These are phyloP conservation scores for Trachops cirrhosus DNA, from an alignment of 2,797 vertebrate species.

Conservation along the genomic window DNA sequence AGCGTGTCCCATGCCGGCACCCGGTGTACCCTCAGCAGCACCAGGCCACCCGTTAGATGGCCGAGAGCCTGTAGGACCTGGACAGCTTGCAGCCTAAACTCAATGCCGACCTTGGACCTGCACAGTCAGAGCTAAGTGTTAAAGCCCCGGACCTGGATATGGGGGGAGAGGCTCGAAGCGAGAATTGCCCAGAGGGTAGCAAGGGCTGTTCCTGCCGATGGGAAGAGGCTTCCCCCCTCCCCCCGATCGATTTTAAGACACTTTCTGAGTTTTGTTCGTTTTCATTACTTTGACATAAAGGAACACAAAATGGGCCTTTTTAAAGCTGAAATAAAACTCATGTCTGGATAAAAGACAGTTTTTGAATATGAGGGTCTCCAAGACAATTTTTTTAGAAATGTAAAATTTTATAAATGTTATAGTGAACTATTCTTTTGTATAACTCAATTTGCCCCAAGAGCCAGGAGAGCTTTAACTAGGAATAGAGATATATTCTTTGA, in stretches of 20 bases:
- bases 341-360: background rate
- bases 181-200: background rate
- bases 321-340: background rate
- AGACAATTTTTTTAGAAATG: background rate
- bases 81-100: background rate
- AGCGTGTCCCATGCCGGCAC: rapidly evolving
- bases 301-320: background rate
- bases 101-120: background rate
- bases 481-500: background rate
- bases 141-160: background rate
- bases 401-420: background rate
- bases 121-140: background rate
- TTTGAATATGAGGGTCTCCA: background rate
- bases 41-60: background rate
- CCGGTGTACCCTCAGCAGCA: rapidly evolving
- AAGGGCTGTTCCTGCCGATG: background rate
- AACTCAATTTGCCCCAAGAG: background rate
- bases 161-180: background rate
- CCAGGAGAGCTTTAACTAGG: background rate
- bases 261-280: background rate
- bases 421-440: background rate
- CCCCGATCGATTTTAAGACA: background rate
- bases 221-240: background rate
- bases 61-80: background rate
- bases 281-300: background rate